Conservation (phyloP, 1,140 invertebrate species). For the Megalonaias nervosa region DNA sequence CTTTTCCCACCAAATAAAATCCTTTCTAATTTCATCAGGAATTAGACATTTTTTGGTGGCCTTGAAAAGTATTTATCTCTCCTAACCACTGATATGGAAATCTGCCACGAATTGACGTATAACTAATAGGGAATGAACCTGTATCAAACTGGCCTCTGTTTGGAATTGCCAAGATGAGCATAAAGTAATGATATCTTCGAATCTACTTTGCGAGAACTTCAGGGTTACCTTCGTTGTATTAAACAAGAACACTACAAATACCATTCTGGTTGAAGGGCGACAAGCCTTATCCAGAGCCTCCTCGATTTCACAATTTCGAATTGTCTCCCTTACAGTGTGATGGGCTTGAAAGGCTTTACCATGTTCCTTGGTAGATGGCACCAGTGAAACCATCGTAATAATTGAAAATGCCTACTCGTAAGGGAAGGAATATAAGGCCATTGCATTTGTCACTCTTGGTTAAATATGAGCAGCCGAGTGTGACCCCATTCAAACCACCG, state of each 20-base stretch:
- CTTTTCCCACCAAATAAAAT: too few relatives aligned
- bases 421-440: neutral
- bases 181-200: constrained; percentile 1
- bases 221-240: constrained; percentile 3
- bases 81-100: constrained; percentile 13
- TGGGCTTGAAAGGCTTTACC: neutral
- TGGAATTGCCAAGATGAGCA: constrained; percentile 8
- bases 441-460: constrained; percentile 10
- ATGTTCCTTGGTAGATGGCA: neutral
- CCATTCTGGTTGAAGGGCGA: constrained; percentile 1
- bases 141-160: constrained; percentile 1
- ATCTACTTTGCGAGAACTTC: neutral
- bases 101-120: constrained; percentile 10
- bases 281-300: neutral
- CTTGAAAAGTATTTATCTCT: neutral
- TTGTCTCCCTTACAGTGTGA: neutral
- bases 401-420: constrained; percentile 7
- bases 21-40: constrained; percentile 4
- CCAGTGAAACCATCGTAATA: constrained; percentile 7
- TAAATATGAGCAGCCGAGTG: constrained; percentile 7
- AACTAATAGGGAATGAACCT: constrained; percentile 11
- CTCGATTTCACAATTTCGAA: neutral
- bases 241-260: neutral
- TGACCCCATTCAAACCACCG: too few relatives aligned
- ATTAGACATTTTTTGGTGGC: neutral